Evolutionary conservation across 1,140 invertebrate species (phyloP).

Genomic region (Aphis craccivora): DNA sequence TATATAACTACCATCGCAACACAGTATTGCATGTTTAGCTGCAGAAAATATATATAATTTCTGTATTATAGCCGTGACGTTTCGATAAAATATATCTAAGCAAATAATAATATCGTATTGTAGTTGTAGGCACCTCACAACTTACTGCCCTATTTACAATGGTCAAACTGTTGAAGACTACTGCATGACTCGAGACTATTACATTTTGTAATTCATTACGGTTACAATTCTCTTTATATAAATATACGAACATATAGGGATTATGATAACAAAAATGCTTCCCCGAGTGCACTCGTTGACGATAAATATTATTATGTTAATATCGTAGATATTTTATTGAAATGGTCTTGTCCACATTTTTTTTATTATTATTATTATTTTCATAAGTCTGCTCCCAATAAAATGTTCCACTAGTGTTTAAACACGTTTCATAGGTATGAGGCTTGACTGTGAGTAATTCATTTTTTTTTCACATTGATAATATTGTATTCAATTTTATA

Average conservation of each 20-base stretch:
- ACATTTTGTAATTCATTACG: conserved; percentile 44
- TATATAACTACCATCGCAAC: not conserved
- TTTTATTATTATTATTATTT: not conserved
- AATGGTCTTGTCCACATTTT: not conserved
- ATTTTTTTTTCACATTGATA: not conserved
- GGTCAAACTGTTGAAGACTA: not conserved
- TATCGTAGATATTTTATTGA: not conserved
- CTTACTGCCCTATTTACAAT: not conserved
- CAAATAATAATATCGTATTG: conserved; percentile 3
- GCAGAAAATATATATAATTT: not conserved
- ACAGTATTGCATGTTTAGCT: not conserved
- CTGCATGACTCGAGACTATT: conserved; percentile 45
- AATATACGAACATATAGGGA: not conserved
- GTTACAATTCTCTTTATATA: not conserved
- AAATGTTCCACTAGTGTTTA: not conserved
- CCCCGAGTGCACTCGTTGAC: not conserved
- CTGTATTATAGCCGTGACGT: not conserved
- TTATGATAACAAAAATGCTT: not conserved
- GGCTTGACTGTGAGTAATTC: not conserved
- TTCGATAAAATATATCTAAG: conserved; percentile 7
- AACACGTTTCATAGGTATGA: not conserved
- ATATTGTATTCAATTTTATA: not conserved
- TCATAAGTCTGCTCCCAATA: not conserved
- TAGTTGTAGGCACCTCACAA: not conserved
- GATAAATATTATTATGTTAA: conserved; percentile 13